Evolutionary conservation across 2,113 vertebrate genomes (phyloP).

Genomic region (Apodemus sylvaticus): DNA sequence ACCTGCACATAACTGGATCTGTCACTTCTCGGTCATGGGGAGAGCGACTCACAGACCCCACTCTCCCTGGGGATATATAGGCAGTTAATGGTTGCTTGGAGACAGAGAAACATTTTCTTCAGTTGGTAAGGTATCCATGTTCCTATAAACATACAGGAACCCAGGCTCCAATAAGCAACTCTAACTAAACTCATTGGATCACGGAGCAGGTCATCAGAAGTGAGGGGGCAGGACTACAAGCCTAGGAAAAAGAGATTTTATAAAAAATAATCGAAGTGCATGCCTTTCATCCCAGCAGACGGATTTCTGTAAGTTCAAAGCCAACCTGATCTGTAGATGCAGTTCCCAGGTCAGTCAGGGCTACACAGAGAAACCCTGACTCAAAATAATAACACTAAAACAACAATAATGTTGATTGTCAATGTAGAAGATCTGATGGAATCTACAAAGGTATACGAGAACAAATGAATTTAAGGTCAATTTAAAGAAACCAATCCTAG

Average conservation of each 20-base stretch:
- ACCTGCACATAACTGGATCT: not conserved
- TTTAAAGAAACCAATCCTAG: not conserved
- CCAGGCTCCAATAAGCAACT: not conserved
- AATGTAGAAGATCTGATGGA: not conserved
- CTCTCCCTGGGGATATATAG: not conserved
- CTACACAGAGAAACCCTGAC: too few relatives aligned
- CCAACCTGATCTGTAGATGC: too few relatives aligned
- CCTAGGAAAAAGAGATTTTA: not conserved
- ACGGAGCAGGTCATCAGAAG: not conserved
- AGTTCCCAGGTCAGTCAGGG: too few relatives aligned
- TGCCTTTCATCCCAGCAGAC: too few relatives aligned
- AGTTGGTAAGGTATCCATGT: not conserved
- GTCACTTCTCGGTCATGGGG: not conserved
- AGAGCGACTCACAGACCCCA: not conserved
- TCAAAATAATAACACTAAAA: too few relatives aligned
- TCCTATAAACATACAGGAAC: not conserved
- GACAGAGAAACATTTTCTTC: not conserved
- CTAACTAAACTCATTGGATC: not conserved
- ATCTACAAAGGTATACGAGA: not conserved
- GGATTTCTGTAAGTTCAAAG: too few relatives aligned
- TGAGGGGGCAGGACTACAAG: not conserved
- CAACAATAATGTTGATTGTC: not conserved
- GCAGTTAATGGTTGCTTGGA: not conserved
- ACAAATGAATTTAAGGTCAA: not conserved
- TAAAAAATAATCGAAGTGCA: not conserved